phyloP scores from a whole-genome alignment of 23 tunicate genomes.

The Styela clava region DNA sequence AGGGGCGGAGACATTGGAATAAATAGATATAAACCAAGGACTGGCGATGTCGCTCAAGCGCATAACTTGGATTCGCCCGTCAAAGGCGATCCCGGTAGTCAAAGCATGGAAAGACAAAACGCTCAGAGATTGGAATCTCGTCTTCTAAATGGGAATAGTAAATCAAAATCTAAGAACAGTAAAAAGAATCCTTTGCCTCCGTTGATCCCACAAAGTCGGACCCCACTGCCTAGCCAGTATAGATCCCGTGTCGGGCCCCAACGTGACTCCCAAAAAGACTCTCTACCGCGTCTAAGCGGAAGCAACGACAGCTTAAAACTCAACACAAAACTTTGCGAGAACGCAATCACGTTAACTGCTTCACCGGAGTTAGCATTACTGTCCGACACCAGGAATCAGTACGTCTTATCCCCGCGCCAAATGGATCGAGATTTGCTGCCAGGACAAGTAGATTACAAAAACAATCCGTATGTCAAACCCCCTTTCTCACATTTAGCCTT shows the following conservation, averaged over 20 bases:
- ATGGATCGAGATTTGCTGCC: slow-evolving; percentile 38
- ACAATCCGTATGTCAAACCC: slow-evolving; percentile 78
- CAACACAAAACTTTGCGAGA: slow-evolving; percentile 32
- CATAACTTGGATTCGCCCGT: not conserved
- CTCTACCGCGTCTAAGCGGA: slow-evolving; percentile 29
- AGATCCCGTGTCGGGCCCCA: slow-evolving; percentile 17
- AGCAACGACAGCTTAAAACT: slow-evolving; percentile 35
- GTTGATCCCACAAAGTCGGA: slow-evolving; percentile 32
- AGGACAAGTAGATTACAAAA: slow-evolving; percentile 70
- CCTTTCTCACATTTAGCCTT: slow-evolving; percentile 41
- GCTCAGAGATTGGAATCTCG: slow-evolving; percentile 10
- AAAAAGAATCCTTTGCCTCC: slow-evolving; percentile 30
- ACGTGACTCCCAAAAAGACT: slow-evolving; percentile 13
- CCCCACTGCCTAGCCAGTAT: slow-evolving; percentile 27
- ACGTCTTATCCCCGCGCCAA: slow-evolving; percentile 45
- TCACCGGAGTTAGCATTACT: slow-evolving; percentile 25
- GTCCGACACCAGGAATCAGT: slow-evolving; percentile 28
- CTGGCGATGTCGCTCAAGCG: not conserved
- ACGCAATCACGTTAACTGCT: slow-evolving; percentile 19
- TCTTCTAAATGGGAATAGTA: not conserved
- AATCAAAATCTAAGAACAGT: slow-evolving; percentile 5
- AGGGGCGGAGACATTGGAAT: not conserved
- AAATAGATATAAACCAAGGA: not conserved
- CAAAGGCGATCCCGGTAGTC: slow-evolving; percentile 13
- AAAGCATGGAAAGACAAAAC: slow-evolving; percentile 17